These are phyloP conservation scores for Eucera pruinosa DNA, from an alignment of 2,888 invertebrate genomes.

Conservation along the genomic window DNA sequence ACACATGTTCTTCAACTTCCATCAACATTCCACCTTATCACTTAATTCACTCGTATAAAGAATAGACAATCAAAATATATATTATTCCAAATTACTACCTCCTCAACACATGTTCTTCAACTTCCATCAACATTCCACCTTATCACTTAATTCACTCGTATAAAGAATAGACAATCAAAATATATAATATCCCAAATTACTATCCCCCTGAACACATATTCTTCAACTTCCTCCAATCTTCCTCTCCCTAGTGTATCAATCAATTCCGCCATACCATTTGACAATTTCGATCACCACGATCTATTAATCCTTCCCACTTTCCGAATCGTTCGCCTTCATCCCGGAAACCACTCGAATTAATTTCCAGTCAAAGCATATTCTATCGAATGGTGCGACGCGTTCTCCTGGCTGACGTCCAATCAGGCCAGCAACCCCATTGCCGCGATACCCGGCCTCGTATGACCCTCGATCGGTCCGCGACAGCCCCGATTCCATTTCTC, in stretches of 20 bases:
- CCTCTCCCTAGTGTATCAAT: background rate
- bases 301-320: background rate
- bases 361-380: slow-evolving; percentile 83
- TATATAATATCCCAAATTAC: too few relatives aligned
- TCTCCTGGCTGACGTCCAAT: slow-evolving; percentile 79
- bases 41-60: too few relatives aligned
- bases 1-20: too few relatives aligned
- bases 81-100: too few relatives aligned
- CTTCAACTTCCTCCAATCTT: too few relatives aligned
- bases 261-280: background rate
- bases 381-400: slow-evolving; percentile 76
- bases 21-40: too few relatives aligned
- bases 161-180: too few relatives aligned
- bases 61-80: too few relatives aligned
- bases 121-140: too few relatives aligned
- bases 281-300: slow-evolving; percentile 4
- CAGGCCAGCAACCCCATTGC: slow-evolving; percentile 65
- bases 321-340: slow-evolving; percentile 50
- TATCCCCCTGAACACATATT: too few relatives aligned
- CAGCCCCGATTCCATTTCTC: slow-evolving; percentile 79
- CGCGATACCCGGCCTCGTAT: slow-evolving; percentile 28
- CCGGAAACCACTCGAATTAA: slow-evolving; percentile 84
- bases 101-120: too few relatives aligned
- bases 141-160: too few relatives aligned
- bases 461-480: slow-evolving; percentile 60